Conservation (phyloP, 2,888 invertebrate species). For the Ptychoptera contaminata region DNA sequence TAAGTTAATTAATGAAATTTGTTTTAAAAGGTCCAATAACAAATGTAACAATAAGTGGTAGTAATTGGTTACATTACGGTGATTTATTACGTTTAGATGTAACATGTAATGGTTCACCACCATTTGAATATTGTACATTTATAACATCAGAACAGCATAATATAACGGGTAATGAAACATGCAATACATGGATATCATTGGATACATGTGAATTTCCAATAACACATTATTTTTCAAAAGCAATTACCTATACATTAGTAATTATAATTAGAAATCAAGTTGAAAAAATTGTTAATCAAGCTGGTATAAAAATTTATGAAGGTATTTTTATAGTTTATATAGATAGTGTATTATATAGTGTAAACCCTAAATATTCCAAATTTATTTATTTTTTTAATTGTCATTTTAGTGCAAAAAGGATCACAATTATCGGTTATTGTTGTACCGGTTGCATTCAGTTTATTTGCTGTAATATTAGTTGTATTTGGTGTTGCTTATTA, state of each 20-base stretch:
- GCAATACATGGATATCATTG: constrained; percentile 30
- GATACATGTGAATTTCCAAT: constrained; percentile 44
- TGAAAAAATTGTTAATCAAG: constrained; percentile 47
- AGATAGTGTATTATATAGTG: constrained; percentile 3
- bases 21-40: constrained; percentile 49
- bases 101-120: constrained; percentile 58
- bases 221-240: constrained; percentile 50
- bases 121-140: constrained; percentile 53
- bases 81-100: constrained; percentile 55
- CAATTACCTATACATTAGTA: constrained; percentile 59
- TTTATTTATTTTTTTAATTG: constrained; percentile 5
- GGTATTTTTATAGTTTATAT: constrained; percentile 32
- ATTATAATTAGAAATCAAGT: constrained; percentile 66
- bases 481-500: constrained; percentile 81
- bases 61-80: constrained; percentile 70
- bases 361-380: background rate
- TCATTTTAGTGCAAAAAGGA: constrained; percentile 47
- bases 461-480: constrained; percentile 66
- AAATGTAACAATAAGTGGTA: constrained; percentile 52
- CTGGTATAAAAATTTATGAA: constrained; percentile 70
- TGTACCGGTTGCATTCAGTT: constrained; percentile 68
- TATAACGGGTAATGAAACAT: constrained; percentile 63
- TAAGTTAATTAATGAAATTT: constrained; percentile 3
- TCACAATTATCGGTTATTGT: constrained; percentile 78
- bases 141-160: constrained; percentile 44